These are phyloP conservation scores for Tachycineta bicolor DNA, from an alignment of 2,113 vertebrate species.

Conservation along the genomic window DNA sequence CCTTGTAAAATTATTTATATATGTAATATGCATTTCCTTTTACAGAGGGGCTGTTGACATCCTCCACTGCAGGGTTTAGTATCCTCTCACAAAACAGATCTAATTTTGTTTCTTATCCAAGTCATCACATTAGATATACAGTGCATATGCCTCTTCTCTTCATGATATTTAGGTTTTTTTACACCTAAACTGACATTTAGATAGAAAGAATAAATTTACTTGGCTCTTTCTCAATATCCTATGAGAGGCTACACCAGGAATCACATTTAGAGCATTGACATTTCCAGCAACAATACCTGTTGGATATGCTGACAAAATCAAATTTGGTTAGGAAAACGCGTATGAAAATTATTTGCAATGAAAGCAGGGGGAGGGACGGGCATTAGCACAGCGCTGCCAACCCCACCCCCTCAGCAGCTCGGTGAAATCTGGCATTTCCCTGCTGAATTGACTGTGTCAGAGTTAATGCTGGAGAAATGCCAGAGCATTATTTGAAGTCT, in stretches of 20 bases:
- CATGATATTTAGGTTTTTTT: background rate
- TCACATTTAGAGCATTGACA: conserved; percentile 25
- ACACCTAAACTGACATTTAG: conserved; percentile 42
- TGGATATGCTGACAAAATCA: conserved; percentile 13
- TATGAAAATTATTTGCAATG: conserved; percentile 6
- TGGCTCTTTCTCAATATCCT: conserved; percentile 23
- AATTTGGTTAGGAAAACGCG: background rate
- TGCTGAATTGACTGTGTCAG: background rate
- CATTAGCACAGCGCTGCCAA: background rate
- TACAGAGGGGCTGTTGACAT: background rate
- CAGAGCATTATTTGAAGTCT: conserved; percentile 10
- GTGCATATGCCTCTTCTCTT: background rate
- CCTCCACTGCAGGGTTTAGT: background rate
- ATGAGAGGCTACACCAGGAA: background rate
- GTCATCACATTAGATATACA: background rate
- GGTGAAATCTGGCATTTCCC: background rate
- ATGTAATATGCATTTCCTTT: background rate
- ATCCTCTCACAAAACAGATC: background rate
- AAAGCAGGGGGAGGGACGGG: background rate
- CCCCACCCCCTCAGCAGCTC: background rate
- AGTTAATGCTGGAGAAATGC: background rate
- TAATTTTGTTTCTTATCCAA: background rate
- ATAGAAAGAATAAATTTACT: conserved; percentile 29
- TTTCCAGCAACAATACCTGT: conserved; percentile 33
- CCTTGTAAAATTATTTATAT: background rate